A percentile compares a stretch with the other conserved stretches of the same genome.
These are phyloP conservation scores for pig (Sus scrofa) DNA, from an alignment of 2,113 vertebrate species.

Conservation along the genomic window T2T-Sscrofa CM000830.6:103323501-103324000, in stretches of 20 bases:
- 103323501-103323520: neutral
- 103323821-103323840: neutral
- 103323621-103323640: neutral
- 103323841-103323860: neutral
- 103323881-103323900: neutral
- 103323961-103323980: neutral
- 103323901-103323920: neutral
- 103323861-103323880: neutral
- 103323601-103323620: neutral
- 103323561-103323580: neutral
- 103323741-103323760: neutral
- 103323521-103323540: neutral
- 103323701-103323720: neutral
- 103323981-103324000: neutral
- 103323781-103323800: neutral
- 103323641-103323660: constrained; percentile 16
- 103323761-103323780: neutral
- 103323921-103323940: neutral
- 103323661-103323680: neutral
- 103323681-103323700: neutral
- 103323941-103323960: neutral
- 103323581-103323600: neutral
- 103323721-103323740: too few species aligned
- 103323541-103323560: neutral
- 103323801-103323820: neutral